Evolutionary conservation across 64 coral and sea anemone genomes (phyloP), one percentile per base, ranked within the genome.

Genomic region (Platygyra sinensis): DNA sequence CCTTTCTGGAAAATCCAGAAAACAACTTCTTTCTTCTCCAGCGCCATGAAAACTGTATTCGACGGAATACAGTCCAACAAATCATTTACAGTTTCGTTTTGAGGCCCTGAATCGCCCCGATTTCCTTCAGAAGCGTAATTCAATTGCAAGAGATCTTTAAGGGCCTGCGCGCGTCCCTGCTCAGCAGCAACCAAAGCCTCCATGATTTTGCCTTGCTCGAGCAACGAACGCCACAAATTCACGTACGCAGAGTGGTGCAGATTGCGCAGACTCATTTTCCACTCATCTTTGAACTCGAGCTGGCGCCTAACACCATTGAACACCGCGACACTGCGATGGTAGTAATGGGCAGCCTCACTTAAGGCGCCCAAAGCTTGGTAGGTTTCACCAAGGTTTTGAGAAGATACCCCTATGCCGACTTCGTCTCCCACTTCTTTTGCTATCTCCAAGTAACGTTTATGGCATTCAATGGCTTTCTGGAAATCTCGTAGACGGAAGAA

Each of bases 111-210:
- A 36, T 36, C 33, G 33, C 1, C 33, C 33, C 33, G 33, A 36
- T 36, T 36, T 36, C 8, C 13, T 54, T 54, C 52, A 54, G 52
- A 10, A 10, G 52, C 52, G 36, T 79, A 79, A 7, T 57, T n/a
- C 9, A 7, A 28, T 8, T 57, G 20, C 51, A 57, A 55, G 8
- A 79, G 76, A 59, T 79, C 76, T 55, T 57, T 54, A 49, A 79
- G 54, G 3, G 50, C 76, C 29, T 79, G 76, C 4, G 50, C 24
- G 4, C 76, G n/a, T 11, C 76, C 76, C 4, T 79, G 24, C 76
- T 79, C 76, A 79, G 76, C 76, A 4, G 76, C 76, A 13, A 9
- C n/a, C 19, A 79, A 19, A 27, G 49, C 76, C 24, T 79, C 76
- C 0, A 5, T 12, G 2, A 79, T 8, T 27, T 79, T 55, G 17